Conservation (phyloP, 2,113 vertebrate genomes). For the Vulpes vulpes region DNA sequence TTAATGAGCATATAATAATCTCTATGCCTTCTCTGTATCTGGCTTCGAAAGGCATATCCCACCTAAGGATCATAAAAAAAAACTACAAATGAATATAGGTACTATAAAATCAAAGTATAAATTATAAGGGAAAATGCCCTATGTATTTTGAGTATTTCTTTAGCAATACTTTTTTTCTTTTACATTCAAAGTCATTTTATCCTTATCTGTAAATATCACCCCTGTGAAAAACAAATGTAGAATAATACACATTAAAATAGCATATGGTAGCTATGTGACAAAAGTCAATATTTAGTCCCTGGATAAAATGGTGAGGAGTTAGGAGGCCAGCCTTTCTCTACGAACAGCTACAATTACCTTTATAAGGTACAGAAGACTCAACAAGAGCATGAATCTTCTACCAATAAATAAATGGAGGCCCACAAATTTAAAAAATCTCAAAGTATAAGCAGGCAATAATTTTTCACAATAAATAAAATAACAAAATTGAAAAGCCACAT, state of each 20-base stretch:
- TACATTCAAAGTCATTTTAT: conserved; percentile 28
- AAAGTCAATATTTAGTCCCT: conserved; percentile 39
- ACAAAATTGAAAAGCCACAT: background rate
- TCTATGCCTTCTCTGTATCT: background rate
- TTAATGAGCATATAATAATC: background rate
- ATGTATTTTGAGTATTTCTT: conserved; percentile 1
- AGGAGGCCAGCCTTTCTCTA: background rate
- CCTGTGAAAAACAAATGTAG: conserved; percentile 44
- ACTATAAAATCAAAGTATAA: conserved; percentile 2
- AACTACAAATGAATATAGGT: background rate
- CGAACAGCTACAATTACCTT: conserved; percentile 17
- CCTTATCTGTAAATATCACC: conserved; percentile 8
- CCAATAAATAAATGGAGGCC: background rate
- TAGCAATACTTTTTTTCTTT: conserved; percentile 14
- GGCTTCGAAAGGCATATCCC: background rate
- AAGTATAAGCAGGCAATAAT: background rate
- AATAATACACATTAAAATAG: background rate
- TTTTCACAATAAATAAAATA: conserved; percentile 41
- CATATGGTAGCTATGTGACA: conserved; percentile 34
- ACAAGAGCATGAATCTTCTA: background rate
- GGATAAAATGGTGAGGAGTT: background rate
- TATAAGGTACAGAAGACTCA: background rate
- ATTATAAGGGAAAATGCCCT: background rate
- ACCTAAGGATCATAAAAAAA: background rate
- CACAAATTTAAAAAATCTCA: conserved; percentile 33